phyloP scores from a whole-genome alignment of 2,113 vertebrate species.

The Cyanoderma ruficeps region DNA sequence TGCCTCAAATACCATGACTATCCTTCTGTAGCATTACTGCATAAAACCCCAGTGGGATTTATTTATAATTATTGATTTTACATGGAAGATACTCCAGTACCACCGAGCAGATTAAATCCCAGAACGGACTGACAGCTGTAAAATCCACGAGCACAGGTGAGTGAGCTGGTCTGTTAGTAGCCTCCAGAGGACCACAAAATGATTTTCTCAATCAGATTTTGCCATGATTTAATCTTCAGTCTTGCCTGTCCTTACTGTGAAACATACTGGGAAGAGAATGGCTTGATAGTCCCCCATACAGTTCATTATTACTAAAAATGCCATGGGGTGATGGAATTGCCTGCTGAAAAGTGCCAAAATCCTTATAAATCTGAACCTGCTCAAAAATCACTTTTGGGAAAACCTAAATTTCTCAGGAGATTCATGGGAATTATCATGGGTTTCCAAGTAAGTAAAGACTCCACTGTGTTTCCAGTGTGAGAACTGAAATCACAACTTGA shows the following conservation, averaged over 20 bases:
- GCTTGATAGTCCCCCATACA: background rate
- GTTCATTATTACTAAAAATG: background rate
- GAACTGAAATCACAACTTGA: background rate
- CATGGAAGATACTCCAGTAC: background rate
- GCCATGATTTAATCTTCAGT: background rate
- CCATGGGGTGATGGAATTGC: background rate
- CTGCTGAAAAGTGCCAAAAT: background rate
- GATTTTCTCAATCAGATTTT: background rate
- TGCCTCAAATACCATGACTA: background rate
- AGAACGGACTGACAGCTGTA: background rate
- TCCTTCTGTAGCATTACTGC: background rate
- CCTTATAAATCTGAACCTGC: background rate
- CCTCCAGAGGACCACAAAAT: background rate
- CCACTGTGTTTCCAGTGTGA: background rate
- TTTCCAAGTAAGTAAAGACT: background rate
- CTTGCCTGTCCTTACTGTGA: background rate
- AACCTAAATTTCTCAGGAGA: background rate
- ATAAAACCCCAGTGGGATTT: background rate
- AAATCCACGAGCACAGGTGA: background rate
- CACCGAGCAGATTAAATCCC: rapidly evolving
- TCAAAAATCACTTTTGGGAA: background rate
- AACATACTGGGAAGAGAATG: background rate
- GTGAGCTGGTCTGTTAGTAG: background rate
- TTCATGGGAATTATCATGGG: rapidly evolving
- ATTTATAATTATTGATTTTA: background rate